These are phyloP conservation scores for Echiichthys vipera DNA, from an alignment of 2,797 vertebrate species.

Conservation along the genomic window DNA sequence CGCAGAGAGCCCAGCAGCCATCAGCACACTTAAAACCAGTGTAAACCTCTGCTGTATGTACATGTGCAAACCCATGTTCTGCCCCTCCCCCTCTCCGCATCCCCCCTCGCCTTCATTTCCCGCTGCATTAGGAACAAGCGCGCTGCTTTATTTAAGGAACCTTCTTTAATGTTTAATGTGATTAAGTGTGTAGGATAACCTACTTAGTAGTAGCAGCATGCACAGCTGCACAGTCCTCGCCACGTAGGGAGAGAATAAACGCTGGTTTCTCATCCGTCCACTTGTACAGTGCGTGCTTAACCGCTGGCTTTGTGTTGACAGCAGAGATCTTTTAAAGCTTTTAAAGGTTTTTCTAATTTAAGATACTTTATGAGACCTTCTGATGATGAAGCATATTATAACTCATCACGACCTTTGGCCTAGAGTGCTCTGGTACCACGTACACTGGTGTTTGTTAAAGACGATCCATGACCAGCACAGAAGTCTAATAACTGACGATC, in stretches of 20 bases:
- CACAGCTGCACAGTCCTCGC: constrained; percentile 12
- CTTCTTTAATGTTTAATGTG: constrained; percentile 69
- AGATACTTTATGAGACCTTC: too few species aligned
- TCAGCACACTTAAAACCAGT: neutral
- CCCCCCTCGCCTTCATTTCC: neutral
- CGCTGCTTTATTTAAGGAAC: constrained; percentile 64
- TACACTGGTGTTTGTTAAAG: too few species aligned
- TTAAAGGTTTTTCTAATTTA: too few species aligned
- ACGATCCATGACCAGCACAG: too few species aligned
- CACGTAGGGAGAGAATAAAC: neutral
- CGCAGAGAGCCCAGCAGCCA: neutral
- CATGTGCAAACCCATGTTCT: constrained; percentile 7
- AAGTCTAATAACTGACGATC: too few species aligned
- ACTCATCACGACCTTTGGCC: too few species aligned
- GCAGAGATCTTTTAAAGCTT: too few species aligned
- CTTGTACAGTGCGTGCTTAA: too few species aligned
- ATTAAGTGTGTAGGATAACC: constrained; percentile 67
- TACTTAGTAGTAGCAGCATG: constrained; percentile 43
- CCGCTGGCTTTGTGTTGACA: too few species aligned
- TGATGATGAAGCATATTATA: too few species aligned
- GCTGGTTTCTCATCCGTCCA: too few species aligned
- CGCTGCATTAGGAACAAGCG: constrained; percentile 33
- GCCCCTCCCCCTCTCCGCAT: neutral
- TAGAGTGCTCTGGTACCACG: too few species aligned
- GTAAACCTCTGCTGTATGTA: neutral